Evolutionary conservation across 2,797 vertebrate genomes (phyloP), one percentile per base, ranked within the genome.

Genomic region (Calcarius lapponicus): DNA sequence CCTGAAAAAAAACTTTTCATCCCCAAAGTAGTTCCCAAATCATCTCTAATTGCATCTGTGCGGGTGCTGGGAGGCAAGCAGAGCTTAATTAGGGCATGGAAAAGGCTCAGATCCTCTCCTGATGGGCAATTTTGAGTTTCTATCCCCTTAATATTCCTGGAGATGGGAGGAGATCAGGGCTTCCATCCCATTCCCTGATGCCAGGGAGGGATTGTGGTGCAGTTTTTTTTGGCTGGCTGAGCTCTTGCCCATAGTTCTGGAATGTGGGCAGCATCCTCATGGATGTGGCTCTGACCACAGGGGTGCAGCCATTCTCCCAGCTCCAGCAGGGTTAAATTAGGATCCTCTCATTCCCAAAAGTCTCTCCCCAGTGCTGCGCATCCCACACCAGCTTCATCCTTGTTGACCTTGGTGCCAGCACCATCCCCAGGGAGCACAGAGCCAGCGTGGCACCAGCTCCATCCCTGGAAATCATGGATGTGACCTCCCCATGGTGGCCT

Each of bases 61-160:
- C 43, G 47, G n/a, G 58, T 70, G 54, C 57, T 0, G 0, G 21
- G 21, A 69, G 47, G 38, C 25, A 64, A 83, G 62, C 0, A 0
- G 76, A 88, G n/a, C 51, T 70, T 67, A 56, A 67, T 75, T n/a
- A 43, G 50, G 19, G 20, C 28, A 9, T 4, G 31, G 29, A 60
- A 74, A 81, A 69, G 11, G 24, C 36, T 87, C 6, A 2, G 47
- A 70, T 61, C 43, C 16, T 50, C 66, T 61, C 29, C 8, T 6
- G 71, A 50, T 4, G 21, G 21, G 7, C 16, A 43, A 47, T 7
- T 57, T 56, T 24, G 65, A 43, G 53, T 22, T 81, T 25, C 53
- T 48, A 8, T 6, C 31, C 18, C 21, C 54, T 47, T 6, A 1
- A 61, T 32, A 38, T 34, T 9, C 29, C 13, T 0, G 0, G 42